phyloP scores from a whole-genome alignment of 2,113 vertebrate species.

The Conger conger region DNA sequence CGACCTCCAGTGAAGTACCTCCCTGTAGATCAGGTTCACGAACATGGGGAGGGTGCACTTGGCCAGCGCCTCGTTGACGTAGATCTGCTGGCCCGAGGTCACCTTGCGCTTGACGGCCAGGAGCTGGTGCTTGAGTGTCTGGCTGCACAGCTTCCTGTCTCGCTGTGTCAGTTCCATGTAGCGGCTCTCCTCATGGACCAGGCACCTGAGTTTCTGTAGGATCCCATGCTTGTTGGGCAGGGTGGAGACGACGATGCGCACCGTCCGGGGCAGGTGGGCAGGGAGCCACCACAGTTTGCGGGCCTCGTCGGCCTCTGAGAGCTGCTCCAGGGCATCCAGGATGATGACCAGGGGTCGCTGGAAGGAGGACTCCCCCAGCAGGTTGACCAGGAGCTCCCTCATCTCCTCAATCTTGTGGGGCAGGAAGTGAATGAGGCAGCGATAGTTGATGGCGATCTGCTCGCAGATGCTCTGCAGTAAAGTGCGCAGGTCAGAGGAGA shows the following conservation, averaged over 20 bases:
- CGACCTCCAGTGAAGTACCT: slow-evolving; percentile 92
- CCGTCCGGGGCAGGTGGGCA: slow-evolving; percentile 87
- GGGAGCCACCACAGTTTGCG: slow-evolving; percentile 98
- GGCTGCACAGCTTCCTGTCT: slow-evolving; percentile 94
- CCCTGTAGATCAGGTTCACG: slow-evolving; percentile 93
- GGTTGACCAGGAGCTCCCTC: slow-evolving; percentile 88
- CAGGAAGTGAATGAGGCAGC: slow-evolving; percentile 89
- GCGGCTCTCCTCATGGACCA: slow-evolving; percentile 86
- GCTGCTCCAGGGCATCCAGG: slow-evolving; percentile 90
- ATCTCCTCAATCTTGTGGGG: slow-evolving; percentile 97
- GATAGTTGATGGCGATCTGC: slow-evolving; percentile 92
- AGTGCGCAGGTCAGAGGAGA: slow-evolving; percentile 83
- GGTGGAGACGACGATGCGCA: slow-evolving; percentile 90
- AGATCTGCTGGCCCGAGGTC: slow-evolving; percentile 97
- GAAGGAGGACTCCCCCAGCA: slow-evolving; percentile 89
- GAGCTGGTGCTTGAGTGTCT: slow-evolving; percentile 94
- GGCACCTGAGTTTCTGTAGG: slow-evolving; percentile 89
- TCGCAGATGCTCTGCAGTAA: slow-evolving; percentile 95
- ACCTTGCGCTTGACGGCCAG: slow-evolving; percentile 91
- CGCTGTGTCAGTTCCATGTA: slow-evolving; percentile 88
- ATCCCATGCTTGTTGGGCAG: slow-evolving; percentile 96
- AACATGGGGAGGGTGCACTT: slow-evolving; percentile 98
- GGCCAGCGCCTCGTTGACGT: slow-evolving; percentile 93
- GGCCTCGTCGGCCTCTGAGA: slow-evolving; percentile 87
- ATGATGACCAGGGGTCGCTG: slow-evolving; percentile 90